Evolutionary conservation across 2,888 invertebrate species (phyloP).

Genomic region (Eristalis arbustorum): DNA sequence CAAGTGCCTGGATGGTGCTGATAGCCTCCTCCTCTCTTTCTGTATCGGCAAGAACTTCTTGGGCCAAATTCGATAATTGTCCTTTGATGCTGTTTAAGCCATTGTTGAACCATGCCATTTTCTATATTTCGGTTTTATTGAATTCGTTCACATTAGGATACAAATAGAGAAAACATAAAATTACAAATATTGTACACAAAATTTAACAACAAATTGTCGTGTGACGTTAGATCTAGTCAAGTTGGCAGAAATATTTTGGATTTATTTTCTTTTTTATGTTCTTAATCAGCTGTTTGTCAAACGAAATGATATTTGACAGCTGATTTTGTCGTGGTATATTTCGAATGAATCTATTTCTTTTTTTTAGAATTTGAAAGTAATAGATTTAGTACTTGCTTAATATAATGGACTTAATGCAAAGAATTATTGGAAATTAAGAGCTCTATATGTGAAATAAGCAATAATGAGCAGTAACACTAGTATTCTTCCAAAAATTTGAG

Average conservation of each 20-base stretch:
- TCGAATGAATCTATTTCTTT: background rate
- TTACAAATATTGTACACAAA: constrained; percentile 45
- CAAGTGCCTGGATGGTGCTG: constrained; percentile 72
- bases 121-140: constrained; percentile 4
- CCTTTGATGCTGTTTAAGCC: constrained; percentile 86
- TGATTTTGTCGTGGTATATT: background rate
- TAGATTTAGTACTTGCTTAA: background rate
- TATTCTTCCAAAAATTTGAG: background rate
- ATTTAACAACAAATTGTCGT: constrained; percentile 60
- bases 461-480: too few species aligned
- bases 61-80: constrained; percentile 92
- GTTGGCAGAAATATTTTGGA: constrained; percentile 67
- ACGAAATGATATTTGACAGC: constrained; percentile 19
- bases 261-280: constrained; percentile 60
- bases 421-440: too few species aligned
- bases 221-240: constrained; percentile 56
- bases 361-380: background rate
- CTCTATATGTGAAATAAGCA: too few species aligned
- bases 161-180: constrained; percentile 24
- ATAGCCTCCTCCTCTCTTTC: constrained; percentile 82
- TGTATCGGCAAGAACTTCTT: constrained; percentile 91
- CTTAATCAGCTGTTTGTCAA: constrained; percentile 65
- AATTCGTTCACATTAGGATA: constrained; percentile 39
- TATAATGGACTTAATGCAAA: too few species aligned
- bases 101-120: constrained; percentile 86